Evolutionary conservation across 2,888 invertebrate species (phyloP).

Genomic region (Caenorhabditis wallacei): DNA sequence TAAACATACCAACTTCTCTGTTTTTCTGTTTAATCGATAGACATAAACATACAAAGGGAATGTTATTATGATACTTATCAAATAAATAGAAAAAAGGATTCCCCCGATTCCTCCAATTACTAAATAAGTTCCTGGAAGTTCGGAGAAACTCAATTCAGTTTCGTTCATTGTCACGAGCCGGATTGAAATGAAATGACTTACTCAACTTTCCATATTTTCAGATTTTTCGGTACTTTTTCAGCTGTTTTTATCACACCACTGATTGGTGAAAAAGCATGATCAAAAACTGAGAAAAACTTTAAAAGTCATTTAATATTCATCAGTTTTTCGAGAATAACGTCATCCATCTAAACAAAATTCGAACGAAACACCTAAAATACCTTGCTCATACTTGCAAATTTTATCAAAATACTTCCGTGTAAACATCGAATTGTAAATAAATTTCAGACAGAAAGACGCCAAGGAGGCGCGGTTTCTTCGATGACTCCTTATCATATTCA

Average conservation of each 20-base stretch:
- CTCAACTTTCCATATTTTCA: background rate
- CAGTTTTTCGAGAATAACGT: too few relatives aligned
- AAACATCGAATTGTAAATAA: conserved; percentile 9
- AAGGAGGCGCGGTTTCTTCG: conserved; percentile 9
- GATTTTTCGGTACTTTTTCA: background rate
- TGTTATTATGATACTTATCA: conserved; percentile 21
- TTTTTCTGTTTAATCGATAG: conserved; percentile 34
- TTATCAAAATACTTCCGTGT: background rate
- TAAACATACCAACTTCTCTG: conserved; percentile 23
- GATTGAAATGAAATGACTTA: background rate
- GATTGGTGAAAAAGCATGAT: background rate
- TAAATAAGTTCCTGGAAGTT: conserved; percentile 5
- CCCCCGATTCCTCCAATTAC: conserved; percentile 16
- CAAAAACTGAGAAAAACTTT: too few relatives aligned
- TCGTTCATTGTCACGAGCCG: conserved; percentile 15
- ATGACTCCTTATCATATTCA: conserved; percentile 7
- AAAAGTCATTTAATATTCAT: too few relatives aligned
- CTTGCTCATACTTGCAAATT: too few relatives aligned
- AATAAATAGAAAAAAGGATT: conserved; percentile 1
- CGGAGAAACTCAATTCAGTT: background rate
- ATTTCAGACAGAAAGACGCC: conserved; percentile 38
- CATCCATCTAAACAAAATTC: too few relatives aligned
- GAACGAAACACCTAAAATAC: too few relatives aligned
- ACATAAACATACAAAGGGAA: conserved; percentile 46
- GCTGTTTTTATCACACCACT: background rate